phyloP scores from a whole-genome alignment of 1,140 invertebrate species.

The Drosophila takahashii region DNA sequence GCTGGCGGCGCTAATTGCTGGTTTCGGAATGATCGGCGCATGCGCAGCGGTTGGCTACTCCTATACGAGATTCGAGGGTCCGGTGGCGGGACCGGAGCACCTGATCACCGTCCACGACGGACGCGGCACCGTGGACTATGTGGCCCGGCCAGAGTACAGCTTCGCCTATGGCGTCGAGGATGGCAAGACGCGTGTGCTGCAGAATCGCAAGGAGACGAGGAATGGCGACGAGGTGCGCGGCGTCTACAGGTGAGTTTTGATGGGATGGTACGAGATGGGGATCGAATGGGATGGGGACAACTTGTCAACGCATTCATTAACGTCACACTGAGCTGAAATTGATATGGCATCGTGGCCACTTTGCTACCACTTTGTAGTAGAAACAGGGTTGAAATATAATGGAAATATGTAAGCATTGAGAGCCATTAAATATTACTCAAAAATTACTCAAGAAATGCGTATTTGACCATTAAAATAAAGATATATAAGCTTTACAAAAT shows the following conservation, averaged over 20 bases:
- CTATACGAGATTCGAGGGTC: conserved; percentile 88
- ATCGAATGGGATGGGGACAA: conserved; percentile 15
- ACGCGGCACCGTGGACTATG: conserved; percentile 86
- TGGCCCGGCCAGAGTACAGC: conserved; percentile 89
- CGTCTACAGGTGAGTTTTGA: conserved; percentile 86
- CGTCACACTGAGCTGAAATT: conserved; percentile 28
- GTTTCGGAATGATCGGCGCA: conserved; percentile 42
- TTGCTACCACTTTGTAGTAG: conserved; percentile 4
- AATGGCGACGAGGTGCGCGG: conserved; percentile 89
- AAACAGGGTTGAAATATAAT: not conserved
- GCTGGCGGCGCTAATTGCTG: conserved; percentile 51
- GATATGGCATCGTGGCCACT: conserved; percentile 17
- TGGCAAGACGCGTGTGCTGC: conserved; percentile 88
- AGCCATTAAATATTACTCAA: too few relatives aligned
- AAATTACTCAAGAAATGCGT: too few relatives aligned
- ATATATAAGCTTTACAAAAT: too few relatives aligned
- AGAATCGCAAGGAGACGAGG: conserved; percentile 89
- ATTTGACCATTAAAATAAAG: too few relatives aligned
- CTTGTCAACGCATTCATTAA: conserved; percentile 60
- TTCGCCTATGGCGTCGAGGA: conserved; percentile 90
- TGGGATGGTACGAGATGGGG: not conserved
- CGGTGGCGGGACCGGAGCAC: conserved; percentile 87
- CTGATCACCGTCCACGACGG: conserved; percentile 86
- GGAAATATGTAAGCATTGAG: too few relatives aligned
- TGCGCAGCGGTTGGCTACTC: conserved; percentile 87